phyloP scores from a whole-genome alignment of 2,797 vertebrate species.

The Botia almorhae region DNA sequence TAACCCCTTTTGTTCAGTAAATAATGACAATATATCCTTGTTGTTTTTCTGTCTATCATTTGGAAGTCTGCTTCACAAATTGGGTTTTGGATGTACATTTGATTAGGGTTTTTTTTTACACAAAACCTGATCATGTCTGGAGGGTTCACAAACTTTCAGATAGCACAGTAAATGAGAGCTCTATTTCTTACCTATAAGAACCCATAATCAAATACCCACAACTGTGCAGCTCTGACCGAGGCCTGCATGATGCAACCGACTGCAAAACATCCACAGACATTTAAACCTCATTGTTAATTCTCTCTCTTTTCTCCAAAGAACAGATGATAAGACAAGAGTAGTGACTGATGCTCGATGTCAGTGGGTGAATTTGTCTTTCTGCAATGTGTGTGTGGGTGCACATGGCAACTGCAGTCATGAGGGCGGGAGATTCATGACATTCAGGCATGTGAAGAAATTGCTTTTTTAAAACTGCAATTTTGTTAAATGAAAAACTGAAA shows the following conservation, averaged over 20 bases:
- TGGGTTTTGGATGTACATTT: too few relatives aligned
- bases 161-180: too few relatives aligned
- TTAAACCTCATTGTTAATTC: not conserved
- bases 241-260: slow-evolving; percentile 50
- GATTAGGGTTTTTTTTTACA: too few relatives aligned
- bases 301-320: slow-evolving; percentile 23
- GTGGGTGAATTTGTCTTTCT: slow-evolving; percentile 11
- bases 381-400: not conserved
- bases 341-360: slow-evolving; percentile 20
- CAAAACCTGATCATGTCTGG: too few relatives aligned
- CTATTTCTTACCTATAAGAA: not conserved
- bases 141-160: too few relatives aligned
- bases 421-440: not conserved
- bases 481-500: slow-evolving; percentile 2
- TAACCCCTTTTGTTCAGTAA: too few relatives aligned
- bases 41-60: too few relatives aligned
- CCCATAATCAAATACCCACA: slow-evolving; percentile 52
- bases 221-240: not conserved
- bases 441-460: not conserved
- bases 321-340: slow-evolving; percentile 8
- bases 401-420: not conserved
- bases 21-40: too few relatives aligned
- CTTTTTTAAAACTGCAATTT: slow-evolving; percentile 19
- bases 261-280: slow-evolving; percentile 34
- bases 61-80: too few relatives aligned